Evolutionary conservation across 2,888 invertebrate genomes (phyloP), one percentile per base, ranked within the genome.

Genomic region (Pseudanteris insignis): DNA sequence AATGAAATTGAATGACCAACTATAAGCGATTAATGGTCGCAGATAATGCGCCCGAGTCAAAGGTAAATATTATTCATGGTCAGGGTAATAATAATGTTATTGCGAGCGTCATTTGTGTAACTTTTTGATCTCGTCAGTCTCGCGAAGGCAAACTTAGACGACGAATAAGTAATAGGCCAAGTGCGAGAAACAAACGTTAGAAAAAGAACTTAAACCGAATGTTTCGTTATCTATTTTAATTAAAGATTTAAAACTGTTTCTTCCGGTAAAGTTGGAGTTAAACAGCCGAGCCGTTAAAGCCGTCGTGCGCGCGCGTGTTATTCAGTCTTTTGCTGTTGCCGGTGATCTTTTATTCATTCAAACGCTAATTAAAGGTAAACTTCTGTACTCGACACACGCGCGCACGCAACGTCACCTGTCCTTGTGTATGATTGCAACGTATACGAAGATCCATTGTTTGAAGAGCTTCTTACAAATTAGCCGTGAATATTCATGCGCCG

Each of bases 401-500:
- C 48, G 55, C 59, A n/a, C n/a, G 38, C 41, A 36, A 53, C 53
- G 51, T 59, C 48, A 57, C 44, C 57, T 48, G 53, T 53, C 57
- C 14, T 46, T 51, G 54, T 59, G 51, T 51, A 63, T 63, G 63
- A 54, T 50, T 59, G 54, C 63, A 51, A 59, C 57, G 33, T 57
- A 51, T 60, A 63, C 60, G 62, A 57, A 57, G 64, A 64, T 62
- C 65, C 70, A 69, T 70, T 75, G 75, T 77, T 75, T 75, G 70
- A 67, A 69, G 70, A 75, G 74, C 71, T 77, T 72, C 73, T 76
- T 77, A 78, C 75, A 76, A 76, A 78, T 77, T 76, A 77, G 69
- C 71, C 69, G 75, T 76, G 76, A 78, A 78, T 77, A 78, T 77
- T 78, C 75, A 76, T 75, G 72, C 68, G 55, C 51, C 51, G 40